Evolutionary conservation across 2,797 vertebrate species (phyloP).

Genomic region (Clarias laeviceps): DNA sequence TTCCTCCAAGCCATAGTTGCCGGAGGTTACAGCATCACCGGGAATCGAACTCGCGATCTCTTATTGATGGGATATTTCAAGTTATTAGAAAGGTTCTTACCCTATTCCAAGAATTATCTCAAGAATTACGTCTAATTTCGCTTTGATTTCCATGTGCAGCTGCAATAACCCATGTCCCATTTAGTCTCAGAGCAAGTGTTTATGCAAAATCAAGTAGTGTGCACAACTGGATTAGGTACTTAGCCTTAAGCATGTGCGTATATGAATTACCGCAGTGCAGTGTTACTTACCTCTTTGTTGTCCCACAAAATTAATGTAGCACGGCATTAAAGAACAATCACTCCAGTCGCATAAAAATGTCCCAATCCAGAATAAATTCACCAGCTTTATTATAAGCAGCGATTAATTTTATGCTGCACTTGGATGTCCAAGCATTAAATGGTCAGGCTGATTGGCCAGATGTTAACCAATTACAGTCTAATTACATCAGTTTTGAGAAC

Average conservation of each 20-base stretch:
- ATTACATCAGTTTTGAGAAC: too few species aligned
- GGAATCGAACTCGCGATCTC: too few species aligned
- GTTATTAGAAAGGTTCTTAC: neutral
- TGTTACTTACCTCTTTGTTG: neutral
- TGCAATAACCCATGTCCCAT: neutral
- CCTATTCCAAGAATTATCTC: neutral
- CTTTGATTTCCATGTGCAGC: neutral
- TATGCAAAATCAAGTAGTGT: neutral
- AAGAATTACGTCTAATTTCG: neutral
- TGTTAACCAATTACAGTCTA: too few species aligned
- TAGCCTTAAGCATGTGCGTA: neutral
- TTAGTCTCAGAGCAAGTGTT: neutral
- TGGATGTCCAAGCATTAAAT: too few species aligned
- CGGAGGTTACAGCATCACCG: too few species aligned
- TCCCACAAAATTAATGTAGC: neutral
- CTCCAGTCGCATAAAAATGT: neutral
- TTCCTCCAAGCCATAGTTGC: too few species aligned
- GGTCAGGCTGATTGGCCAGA: too few species aligned
- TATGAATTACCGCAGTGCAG: neutral
- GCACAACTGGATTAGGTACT: neutral
- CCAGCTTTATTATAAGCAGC: neutral
- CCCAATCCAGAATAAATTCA: neutral
- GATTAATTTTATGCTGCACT: too few species aligned
- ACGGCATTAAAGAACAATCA: neutral
- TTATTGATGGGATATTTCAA: neutral